Conservation (phyloP, 2,888 invertebrate species). For the Spodoptera exigua region DNA sequence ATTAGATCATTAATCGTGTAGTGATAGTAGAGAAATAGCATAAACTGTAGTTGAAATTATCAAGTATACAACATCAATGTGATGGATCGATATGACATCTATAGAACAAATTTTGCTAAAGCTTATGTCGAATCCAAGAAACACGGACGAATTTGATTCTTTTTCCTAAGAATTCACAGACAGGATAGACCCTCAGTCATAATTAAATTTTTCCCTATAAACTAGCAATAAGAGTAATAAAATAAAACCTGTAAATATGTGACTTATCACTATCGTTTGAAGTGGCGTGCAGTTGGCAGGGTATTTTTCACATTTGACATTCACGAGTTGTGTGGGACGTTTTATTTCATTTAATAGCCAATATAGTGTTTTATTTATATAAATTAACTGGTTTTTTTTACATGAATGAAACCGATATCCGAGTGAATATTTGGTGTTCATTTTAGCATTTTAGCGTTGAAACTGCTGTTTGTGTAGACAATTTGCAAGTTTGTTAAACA, state of each 20-base stretch:
- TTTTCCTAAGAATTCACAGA: no score
- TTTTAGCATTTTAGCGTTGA: background rate
- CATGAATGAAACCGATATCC: background rate
- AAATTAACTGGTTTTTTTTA: background rate
- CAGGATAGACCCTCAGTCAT: no score
- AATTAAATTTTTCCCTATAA: no score
- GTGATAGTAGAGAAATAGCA: no score
- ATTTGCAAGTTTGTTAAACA: background rate
- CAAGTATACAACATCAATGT: no score
- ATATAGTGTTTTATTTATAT: conserved; percentile 26
- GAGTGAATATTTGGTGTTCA: background rate
- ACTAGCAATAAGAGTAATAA: no score
- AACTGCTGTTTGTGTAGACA: background rate
- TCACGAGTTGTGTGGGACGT: conserved; percentile 30
- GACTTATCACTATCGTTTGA: conserved; percentile 29
- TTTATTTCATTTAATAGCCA: conserved; percentile 10
- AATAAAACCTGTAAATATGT: conserved; percentile 6
- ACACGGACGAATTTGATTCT: no score
- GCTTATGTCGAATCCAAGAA: no score
- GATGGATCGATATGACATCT: no score
- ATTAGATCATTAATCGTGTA: no score
- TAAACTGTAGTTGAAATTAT: no score
- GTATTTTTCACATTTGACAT: conserved; percentile 40
- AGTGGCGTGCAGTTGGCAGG: conserved; percentile 23
- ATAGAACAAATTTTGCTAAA: no score